Evolutionary conservation across 2,113 vertebrate genomes (phyloP), one percentile per base, ranked within the genome.

Genomic region (Rhabdornis inornatus): DNA sequence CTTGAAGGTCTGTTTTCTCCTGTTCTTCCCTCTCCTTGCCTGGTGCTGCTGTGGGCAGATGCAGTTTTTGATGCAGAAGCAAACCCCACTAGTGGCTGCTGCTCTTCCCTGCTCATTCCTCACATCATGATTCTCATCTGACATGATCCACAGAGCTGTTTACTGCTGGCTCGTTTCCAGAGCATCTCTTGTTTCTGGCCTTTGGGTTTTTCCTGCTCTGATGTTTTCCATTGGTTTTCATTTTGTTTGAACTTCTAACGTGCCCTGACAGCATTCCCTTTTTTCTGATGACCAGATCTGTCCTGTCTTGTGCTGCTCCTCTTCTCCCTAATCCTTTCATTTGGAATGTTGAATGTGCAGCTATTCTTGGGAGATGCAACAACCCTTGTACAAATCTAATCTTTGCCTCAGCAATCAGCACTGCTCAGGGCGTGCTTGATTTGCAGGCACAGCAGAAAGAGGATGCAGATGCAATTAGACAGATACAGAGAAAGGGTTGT

Each of bases 21-120:
- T 33, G 16, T 25, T n/a, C 11, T 12, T 57, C 49, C 19, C 13
- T 39, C 13, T 25, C 14, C 17, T 49, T 60, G 33, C 24, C 14
- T 1, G 5, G 0, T 39, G 5, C 30, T 21, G 39, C 7, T 6
- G 2, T 8, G 52, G 9, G 13, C 15, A 39, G 63, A 3, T 33
- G 33, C n/a, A 30, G 31, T 2, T 80, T 45, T 7, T 12, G 25
- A 4, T 23, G 42, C 47, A 53, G 23, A 25, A 37, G 20, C 78
- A 55, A 60, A 27, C 22, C 63, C 35, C 3, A 4, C 25, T 11
- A 45, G 22, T 33, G 25, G 8, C 39, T 44, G 28, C 68, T 45
- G 35, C 74, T 61, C 12, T 37, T 27, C 49, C 2, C 19, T 55
- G 4, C 17, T 50, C 28, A 0, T 65, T n/a, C 40, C n/a, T 25